Conservation (phyloP, 2,113 vertebrate genomes). For the Ceyx cyanopectus region DNA sequence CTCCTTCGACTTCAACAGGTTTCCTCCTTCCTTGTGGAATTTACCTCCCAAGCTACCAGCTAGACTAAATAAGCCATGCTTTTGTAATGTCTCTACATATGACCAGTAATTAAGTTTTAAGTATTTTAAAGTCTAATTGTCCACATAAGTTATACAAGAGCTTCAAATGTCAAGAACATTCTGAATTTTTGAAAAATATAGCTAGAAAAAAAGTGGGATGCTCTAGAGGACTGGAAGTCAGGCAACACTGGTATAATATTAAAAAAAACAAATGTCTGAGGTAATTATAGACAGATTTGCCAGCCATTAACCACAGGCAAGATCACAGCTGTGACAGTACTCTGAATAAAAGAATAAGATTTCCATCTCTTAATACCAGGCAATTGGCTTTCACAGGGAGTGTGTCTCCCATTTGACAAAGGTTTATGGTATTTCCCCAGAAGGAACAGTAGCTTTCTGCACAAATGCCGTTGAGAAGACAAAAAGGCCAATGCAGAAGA, state of each 20-base stretch:
- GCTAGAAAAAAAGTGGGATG: neutral
- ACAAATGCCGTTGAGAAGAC: neutral
- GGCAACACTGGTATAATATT: neutral
- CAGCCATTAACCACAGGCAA: conserved; percentile 30
- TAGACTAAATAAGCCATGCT: conserved; percentile 54
- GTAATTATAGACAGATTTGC: conserved; percentile 40
- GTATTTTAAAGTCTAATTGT: neutral
- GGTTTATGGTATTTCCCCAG: conserved; percentile 4
- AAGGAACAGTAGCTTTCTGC: neutral
- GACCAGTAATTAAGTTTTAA: neutral
- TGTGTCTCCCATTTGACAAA: neutral
- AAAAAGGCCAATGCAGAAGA: neutral
- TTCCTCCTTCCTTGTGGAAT: conserved; percentile 50
- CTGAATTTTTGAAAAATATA: neutral
- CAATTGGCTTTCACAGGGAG: neutral
- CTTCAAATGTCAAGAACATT: conserved; percentile 3
- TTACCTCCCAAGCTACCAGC: neutral
- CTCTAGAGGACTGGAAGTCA: neutral
- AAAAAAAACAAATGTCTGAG: neutral
- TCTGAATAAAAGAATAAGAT: conserved; percentile 33
- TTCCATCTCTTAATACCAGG: conserved; percentile 24
- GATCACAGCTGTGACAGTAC: conserved; percentile 39
- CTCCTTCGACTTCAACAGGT: conserved; percentile 14
- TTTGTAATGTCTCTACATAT: neutral
- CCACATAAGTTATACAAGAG: neutral